Base-by-base conservation (phyloP, 2,797 vertebrate species). In the Fistularia tabacaria region DNA sequence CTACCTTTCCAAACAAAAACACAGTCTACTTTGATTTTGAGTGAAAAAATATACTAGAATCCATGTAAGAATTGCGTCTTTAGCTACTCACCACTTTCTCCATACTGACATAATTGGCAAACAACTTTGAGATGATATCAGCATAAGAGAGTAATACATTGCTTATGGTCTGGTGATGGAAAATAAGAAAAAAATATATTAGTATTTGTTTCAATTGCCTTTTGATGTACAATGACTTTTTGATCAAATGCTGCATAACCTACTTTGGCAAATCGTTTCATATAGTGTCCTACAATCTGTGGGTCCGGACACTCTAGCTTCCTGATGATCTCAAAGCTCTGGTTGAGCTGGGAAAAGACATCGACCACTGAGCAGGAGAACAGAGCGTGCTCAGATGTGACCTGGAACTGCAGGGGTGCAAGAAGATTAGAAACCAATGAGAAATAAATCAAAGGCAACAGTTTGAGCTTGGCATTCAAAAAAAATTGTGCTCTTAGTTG, bases 291-390 rank as follows among this genome's bases (percentile, higher is more conserved):
- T 7, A 99, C 95, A 0, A 99, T 99, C 84, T 95, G 94, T 0
- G 97, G 97, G 66, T 99, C 97, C 0, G 97, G 97, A 60, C 97
- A 99, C 83, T 99, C 97, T 0, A 99, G 84, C 73, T 99, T 99
- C 81, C 97, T 94, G 85, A 99, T 97, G 82, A 99, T 99, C 85
- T 99, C 97, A 1, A 99, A 99, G 85, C 97, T 99, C 91, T 99
- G 97, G 85, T 99, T 99, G 74, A 99, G 95, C 79, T 99, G 97
- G 36, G 97, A 98, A 82, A 99, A 99, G 62, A 99, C 97, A 0
- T 99, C 97, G 79, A 99, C 97, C 77, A 99, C 97, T 0, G 97
- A 99, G 76, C 97, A 99, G 63, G 96, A 99, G 88, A 99, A 99
- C 4, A 99, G 92, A 0, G 95, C 97, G 0, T 99, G 97, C 69